Base-by-base conservation (phyloP, 2,888 invertebrate species). In the Resseliella maxima region DNA sequence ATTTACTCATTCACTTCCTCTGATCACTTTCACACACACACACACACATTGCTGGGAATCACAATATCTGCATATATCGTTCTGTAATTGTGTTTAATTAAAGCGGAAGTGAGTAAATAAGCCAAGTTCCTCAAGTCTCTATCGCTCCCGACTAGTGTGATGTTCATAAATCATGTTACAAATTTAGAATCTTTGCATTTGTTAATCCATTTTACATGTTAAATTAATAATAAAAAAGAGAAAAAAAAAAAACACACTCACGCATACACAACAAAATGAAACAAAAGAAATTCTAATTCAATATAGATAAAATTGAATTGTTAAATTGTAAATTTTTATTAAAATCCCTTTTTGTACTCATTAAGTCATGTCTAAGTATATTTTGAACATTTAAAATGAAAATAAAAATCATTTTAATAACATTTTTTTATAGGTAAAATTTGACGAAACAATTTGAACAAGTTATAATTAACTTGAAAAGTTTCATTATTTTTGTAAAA, bases 181-280 rank as follows among this genome's bases (percentile, higher is more conserved):
- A 24, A 45, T 18, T 18, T 24, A 59, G 59, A 24, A n/a, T 59
- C 12, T 59, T n/a, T 59, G 59, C 59, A 59, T 59, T 59, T 59
- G 59, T 59, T 59, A 59, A n/a, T 59, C 59, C 59, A 59, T 59
- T 59, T 59, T 59, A 59, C 59, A 59, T 24, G 59, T 27, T 59
- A n/a, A 59, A n/a, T n/a, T n/a, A n/a, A n/a, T n/a, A n/a, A n/a
- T n/a, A n/a, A n/a, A n/a, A n/a, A n/a, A n/a, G n/a, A n/a, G n/a
- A n/a, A n/a, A n/a, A n/a, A n/a, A n/a, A n/a, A n/a, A n/a, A n/a
- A n/a, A n/a, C n/a, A n/a, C n/a, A n/a, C n/a, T n/a, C n/a, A n/a
- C n/a, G n/a, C n/a, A n/a, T n/a, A n/a, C n/a, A n/a, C n/a, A n/a
- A n/a, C n/a, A n/a, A n/a, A n/a, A n/a, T n/a, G n/a, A n/a, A n/a